These are phyloP conservation scores for Eupeodes corollae DNA, from an alignment of 1,140 invertebrate genomes.

Conservation along the genomic window DNA sequence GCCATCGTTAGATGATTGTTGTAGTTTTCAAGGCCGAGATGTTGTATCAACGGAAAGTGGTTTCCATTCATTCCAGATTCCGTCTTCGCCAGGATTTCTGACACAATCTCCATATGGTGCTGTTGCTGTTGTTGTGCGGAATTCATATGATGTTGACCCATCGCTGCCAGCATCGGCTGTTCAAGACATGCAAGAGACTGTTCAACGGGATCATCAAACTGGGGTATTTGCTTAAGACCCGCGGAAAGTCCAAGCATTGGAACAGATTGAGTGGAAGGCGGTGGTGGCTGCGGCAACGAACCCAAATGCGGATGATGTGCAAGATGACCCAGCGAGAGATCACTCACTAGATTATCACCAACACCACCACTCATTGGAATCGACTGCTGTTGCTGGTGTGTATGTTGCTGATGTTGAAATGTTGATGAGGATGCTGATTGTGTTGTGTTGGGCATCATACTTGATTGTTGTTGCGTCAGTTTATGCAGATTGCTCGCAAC, in stretches of 20 bases:
- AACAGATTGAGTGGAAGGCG: slow-evolving; percentile 24
- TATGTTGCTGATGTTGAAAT: not conserved
- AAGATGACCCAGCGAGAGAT: slow-evolving; percentile 29
- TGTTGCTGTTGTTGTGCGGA: slow-evolving; percentile 30
- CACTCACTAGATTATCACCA: not conserved
- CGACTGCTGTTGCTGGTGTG: slow-evolving; percentile 5
- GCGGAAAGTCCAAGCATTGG: slow-evolving; percentile 15
- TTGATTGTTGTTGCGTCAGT: slow-evolving; percentile 11
- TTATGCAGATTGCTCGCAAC: slow-evolving; percentile 35
- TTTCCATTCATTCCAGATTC: slow-evolving; percentile 29
- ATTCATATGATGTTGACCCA: slow-evolving; percentile 11
- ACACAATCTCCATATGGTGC: slow-evolving; percentile 25
- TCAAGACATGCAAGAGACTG: slow-evolving; percentile 53
- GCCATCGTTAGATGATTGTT: slow-evolving; percentile 6
- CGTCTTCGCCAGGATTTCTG: slow-evolving; percentile 24
- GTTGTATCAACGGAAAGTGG: slow-evolving; percentile 24
- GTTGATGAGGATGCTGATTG: not conserved
- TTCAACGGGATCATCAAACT: slow-evolving; percentile 50
- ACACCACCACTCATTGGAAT: slow-evolving; percentile 1
- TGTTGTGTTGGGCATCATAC: slow-evolving; percentile 10
- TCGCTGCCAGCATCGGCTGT: slow-evolving; percentile 37
- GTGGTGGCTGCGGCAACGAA: slow-evolving; percentile 12
- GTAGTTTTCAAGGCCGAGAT: slow-evolving; percentile 17
- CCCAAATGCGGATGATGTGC: slow-evolving; percentile 18
- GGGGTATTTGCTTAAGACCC: slow-evolving; percentile 31